Evolutionary conservation across 1,140 invertebrate genomes (phyloP).

Genomic region (Lanistes nyassanus): DNA sequence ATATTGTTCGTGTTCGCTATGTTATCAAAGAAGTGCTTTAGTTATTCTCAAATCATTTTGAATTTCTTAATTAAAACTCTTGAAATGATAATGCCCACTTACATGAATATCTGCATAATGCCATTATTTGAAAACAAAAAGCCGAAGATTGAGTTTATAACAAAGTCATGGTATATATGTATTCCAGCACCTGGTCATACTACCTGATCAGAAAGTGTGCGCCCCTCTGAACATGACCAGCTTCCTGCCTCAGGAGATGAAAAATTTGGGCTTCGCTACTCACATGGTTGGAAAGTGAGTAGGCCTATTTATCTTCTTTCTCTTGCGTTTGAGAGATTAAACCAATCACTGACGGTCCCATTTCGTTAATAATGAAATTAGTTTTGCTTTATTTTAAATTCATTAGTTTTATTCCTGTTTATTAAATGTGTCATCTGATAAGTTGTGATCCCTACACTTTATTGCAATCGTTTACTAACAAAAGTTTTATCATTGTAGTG

Average conservation of each 20-base stretch:
- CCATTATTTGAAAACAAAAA: neutral
- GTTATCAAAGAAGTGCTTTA: neutral
- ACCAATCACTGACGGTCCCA: no score
- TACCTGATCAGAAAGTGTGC: constrained; percentile 21
- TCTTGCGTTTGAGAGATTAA: no score
- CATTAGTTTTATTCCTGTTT: no score
- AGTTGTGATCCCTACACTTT: no score
- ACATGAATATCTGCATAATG: neutral
- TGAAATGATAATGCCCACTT: neutral
- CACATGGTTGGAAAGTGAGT: constrained; percentile 44
- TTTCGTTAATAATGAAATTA: no score
- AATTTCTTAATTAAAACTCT: neutral
- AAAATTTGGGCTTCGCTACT: constrained; percentile 38
- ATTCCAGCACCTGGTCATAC: constrained; percentile 28
- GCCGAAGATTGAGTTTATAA: neutral
- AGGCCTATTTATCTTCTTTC: neutral
- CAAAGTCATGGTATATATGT: no score
- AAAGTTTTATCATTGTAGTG: no score
- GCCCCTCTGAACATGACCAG: constrained; percentile 24
- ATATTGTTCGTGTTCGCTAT: no score
- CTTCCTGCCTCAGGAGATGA: constrained; percentile 39
- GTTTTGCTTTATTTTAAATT: no score
- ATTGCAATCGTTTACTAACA: no score
- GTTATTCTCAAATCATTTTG: neutral
- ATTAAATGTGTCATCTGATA: no score